Base-by-base conservation (phyloP, 2,888 invertebrate genomes). In the Timema podura region DNA sequence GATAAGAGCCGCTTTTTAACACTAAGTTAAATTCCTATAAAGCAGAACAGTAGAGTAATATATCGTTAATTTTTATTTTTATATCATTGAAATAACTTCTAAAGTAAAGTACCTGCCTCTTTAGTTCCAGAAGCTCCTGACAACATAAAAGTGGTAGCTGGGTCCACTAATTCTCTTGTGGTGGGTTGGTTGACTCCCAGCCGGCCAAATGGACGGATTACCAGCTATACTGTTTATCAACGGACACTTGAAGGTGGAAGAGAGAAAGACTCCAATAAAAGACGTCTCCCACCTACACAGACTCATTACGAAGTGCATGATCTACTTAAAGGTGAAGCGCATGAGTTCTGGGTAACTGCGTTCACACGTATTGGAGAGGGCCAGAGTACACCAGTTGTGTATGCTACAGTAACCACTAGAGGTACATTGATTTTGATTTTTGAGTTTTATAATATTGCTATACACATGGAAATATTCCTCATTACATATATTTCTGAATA, bases 331-430 rank as follows among this genome's bases (percentile, higher is more conserved):
- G 74, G 74, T 45, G 75, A 76, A 68, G 72, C 72, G 5, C 72
- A 73, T 59, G 77, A 77, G 69, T 83, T 84, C 74, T 81, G 82
- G 78, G 81, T 84, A n/a, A 80, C 81, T 6, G 83, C 83, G 6
- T 81, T 79, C 51, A 84, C 83, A 0, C 76, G 78, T 65, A 79
- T 82, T 69, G 84, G 84, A 0, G 83, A 83, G 72, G 83, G 84
- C 2, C 77, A 79, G 66, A 77, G 78, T 69, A 82, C 82, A 0
- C 76, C 77, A 44, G 78, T 79, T 47, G 79, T 81, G 13, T 76
- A 77, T 3, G 78, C 79, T 15, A 77, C 78, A 11, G 79, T 81
- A 16, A 54, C 65, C 57, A 65, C 65, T 48, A 11, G 59, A 66
- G 69, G 69, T 69, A 65, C 5, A 45, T 6, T 51, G 1, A 11